Base-by-base conservation (phyloP, 2,113 vertebrate genomes). In the Gobius niger region DNA sequence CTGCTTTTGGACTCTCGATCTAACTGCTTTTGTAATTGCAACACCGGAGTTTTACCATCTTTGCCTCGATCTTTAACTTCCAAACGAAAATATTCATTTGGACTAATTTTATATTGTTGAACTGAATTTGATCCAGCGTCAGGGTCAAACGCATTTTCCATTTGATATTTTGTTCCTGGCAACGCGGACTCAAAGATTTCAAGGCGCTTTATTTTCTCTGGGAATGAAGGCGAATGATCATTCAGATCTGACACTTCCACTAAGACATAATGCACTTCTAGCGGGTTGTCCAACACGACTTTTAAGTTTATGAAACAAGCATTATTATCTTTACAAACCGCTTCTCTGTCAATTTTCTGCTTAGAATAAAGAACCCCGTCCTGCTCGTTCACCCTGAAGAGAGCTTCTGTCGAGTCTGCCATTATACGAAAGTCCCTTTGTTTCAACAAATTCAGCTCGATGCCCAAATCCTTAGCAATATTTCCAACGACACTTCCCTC, bases 211-310 rank as follows among this genome's bases (percentile, higher is more conserved):
- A 78, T 80, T 57, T 67, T 80, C 0, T 82, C 84, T 0, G 89
- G 82, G 70, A 95, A 94, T 7, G 70, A 4, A 0, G 91, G 94
- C 0, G 89, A 77, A 7, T 94, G 92, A 67, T 95, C 94, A 16
- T 95, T 95, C 42, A 95, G 75, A 64, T 95, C 94, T 7, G 68
- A 82, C 73, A 95, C 77, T 51, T 93, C 91, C 54, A 94, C 89
- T 9, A 89, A 82, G 44, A 94, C 88, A 10, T 94, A 92, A 76
- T 93, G 93, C 12, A 95, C 85, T 75, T 94, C 92, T 47, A 95
- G 78, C 24, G 94, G 94, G 40, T 90, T 83, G 18, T 90, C 86
- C 19, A 93, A 60, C 0, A 93, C 81, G 0, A 80, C 78, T 63
- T 90, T 83, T 47, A 87, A 63, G 7, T 82, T 87, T 13, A 94